Conservation (phyloP, 2,113 vertebrate genomes). For the Anoplopoma fimbria region DNA sequence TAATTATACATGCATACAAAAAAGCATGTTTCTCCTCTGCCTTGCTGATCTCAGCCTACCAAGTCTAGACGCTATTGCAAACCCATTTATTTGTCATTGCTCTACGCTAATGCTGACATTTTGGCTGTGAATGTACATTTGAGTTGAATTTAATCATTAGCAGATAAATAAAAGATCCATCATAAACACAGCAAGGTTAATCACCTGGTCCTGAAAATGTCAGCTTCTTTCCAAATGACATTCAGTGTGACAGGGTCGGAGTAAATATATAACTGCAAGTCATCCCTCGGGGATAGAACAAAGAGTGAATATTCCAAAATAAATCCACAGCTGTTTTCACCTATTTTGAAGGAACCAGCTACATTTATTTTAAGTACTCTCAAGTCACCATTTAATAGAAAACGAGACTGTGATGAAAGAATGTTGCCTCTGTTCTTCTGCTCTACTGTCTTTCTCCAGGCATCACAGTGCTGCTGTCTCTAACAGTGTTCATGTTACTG, state of each 20-base stretch:
- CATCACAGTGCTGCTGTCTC: constrained; percentile 92
- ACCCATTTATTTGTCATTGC: constrained; percentile 43
- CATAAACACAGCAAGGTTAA: constrained; percentile 39
- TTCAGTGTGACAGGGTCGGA: constrained; percentile 24
- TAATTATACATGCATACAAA: constrained; percentile 22
- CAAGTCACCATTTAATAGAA: constrained; percentile 21
- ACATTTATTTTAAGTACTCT: constrained; percentile 35
- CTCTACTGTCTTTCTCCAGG: constrained; percentile 75
- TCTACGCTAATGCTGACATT: constrained; percentile 69
- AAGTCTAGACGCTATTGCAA: background rate
- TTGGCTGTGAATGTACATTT: constrained; percentile 42
- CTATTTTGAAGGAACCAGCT: constrained; percentile 2
- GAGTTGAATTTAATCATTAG: constrained; percentile 34
- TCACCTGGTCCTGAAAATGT: constrained; percentile 51
- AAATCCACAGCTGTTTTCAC: constrained; percentile 22
- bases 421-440: constrained; percentile 7
- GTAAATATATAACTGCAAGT: constrained; percentile 38
- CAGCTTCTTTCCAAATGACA: constrained; percentile 51
- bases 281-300: background rate
- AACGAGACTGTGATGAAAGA: constrained; percentile 16
- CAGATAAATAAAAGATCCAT: constrained; percentile 32
- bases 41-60: constrained; percentile 3
- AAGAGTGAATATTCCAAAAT: constrained; percentile 27
- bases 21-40: background rate
- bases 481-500: constrained; percentile 93